A percentile compares a stretch with the other conserved stretches of the same genome.
These are phyloP conservation scores for Sebastes glaucus DNA, from an alignment of 2,797 vertebrate genomes.

Conservation along the genomic window DNA sequence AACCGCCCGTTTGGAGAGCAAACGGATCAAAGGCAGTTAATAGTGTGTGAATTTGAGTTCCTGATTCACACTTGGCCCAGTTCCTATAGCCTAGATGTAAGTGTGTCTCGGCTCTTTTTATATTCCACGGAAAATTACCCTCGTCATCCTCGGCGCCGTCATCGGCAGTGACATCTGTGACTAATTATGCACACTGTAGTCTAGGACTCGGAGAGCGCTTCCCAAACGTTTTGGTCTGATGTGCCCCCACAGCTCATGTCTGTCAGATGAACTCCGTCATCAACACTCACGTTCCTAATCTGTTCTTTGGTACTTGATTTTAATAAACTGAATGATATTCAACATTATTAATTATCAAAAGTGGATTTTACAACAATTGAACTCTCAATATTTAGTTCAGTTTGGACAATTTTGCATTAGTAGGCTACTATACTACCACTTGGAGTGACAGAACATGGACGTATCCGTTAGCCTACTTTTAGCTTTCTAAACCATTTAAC, in stretches of 20 bases:
- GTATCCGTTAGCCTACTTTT: background rate
- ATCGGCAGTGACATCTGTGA: constrained; percentile 36
- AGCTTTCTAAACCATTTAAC: too few species aligned
- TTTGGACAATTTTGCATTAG: background rate
- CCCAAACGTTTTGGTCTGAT: background rate
- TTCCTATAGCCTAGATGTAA: constrained; percentile 58
- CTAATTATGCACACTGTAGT: constrained; percentile 29
- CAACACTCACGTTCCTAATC: background rate
- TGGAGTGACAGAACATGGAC: background rate
- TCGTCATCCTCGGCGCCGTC: constrained; percentile 38
- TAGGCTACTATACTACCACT: background rate
- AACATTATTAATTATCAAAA: background rate
- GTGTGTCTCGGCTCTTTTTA: constrained; percentile 58
- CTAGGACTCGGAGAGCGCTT: background rate
- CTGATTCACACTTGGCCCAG: constrained; percentile 59
- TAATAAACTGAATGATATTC: background rate
- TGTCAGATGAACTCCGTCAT: background rate
- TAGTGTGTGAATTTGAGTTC: constrained; percentile 44
- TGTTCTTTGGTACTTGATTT: background rate
- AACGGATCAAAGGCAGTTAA: constrained; percentile 39
- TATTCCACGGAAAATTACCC: constrained; percentile 39
- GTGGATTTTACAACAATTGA: background rate
- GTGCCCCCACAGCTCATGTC: background rate
- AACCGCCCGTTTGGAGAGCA: background rate
- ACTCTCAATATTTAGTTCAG: background rate